phyloP scores from a whole-genome alignment of 2,797 vertebrate species.

The Setipinna tenuifilis region DNA sequence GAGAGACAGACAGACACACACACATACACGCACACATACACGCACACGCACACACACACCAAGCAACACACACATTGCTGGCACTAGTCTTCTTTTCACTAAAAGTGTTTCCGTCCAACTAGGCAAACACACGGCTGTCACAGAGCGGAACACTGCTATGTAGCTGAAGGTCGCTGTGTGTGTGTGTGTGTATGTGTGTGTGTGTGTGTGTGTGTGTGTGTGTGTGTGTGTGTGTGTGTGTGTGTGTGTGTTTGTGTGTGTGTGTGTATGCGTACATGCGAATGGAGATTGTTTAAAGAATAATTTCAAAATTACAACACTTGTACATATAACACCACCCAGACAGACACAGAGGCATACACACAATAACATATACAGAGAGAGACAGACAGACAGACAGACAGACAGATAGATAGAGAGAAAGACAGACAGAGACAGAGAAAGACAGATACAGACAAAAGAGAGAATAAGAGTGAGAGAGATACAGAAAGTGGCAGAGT shows the following conservation, averaged over 20 bases:
- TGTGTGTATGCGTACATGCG: conserved; percentile 15
- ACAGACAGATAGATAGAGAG: conserved; percentile 64
- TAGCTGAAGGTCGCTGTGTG: background rate
- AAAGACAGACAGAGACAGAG: no score
- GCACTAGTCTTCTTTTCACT: background rate
- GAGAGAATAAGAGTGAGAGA: no score
- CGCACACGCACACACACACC: conserved; percentile 13
- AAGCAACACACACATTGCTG: background rate
- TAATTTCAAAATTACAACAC: no score
- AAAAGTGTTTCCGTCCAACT: background rate
- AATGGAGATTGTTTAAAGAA: no score
- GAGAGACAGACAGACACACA: conserved; percentile 1
- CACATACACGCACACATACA: background rate
- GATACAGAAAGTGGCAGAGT: no score
- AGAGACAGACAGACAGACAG: conserved; percentile 50
- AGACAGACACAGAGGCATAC: no score
- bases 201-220: background rate
- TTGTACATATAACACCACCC: no score
- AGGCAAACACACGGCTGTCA: background rate
- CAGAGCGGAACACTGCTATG: background rate
- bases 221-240: no score
- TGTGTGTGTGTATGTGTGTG: background rate
- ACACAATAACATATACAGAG: no score
- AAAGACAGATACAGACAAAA: no score
- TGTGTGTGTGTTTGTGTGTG: background rate